Percentiles rank a stretch among this genome's conserved stretches.
These are phyloP conservation scores for Mythimna vitellina DNA, from an alignment of 2,888 invertebrate genomes.

Conservation along the genomic window DNA sequence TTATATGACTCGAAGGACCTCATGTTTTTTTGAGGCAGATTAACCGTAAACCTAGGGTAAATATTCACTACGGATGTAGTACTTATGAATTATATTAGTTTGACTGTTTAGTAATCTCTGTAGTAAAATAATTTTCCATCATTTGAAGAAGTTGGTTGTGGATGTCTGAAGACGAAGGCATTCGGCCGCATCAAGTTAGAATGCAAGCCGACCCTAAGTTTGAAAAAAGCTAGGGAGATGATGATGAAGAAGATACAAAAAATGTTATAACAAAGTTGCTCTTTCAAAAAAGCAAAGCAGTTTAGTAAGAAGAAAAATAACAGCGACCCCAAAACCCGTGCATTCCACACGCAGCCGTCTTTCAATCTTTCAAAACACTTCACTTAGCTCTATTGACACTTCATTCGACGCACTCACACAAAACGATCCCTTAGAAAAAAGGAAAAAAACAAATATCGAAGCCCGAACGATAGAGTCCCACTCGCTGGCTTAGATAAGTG, in stretches of 20 bases:
- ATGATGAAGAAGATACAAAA: no score
- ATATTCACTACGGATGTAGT: conserved; percentile 19
- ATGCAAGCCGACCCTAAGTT: no score
- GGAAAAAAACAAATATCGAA: conserved; percentile 59
- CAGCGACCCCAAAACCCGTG: conserved; percentile 18
- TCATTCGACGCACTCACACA: conserved; percentile 61
- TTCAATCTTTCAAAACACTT: conserved; percentile 59
- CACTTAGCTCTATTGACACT: conserved; percentile 62
- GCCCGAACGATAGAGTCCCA: conserved; percentile 72
- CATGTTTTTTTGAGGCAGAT: conserved; percentile 31
- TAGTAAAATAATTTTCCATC: not conserved
- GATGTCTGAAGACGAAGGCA: no score
- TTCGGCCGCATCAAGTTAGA: no score
- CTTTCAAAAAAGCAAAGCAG: not conserved
- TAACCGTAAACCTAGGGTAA: not conserved
- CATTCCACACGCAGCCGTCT: conserved; percentile 44
- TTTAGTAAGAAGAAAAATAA: conserved; percentile 11
- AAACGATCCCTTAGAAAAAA: conserved; percentile 62
- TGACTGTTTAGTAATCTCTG: not conserved
- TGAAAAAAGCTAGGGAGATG: no score
- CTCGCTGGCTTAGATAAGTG: conserved; percentile 80
- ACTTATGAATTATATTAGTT: not conserved
- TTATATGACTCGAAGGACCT: conserved; percentile 36
- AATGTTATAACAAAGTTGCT: no score
- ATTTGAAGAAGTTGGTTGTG: not conserved